Evolutionary conservation across 2,888 invertebrate species (phyloP).

Genomic region (Megaustenia siamemsis): DNA sequence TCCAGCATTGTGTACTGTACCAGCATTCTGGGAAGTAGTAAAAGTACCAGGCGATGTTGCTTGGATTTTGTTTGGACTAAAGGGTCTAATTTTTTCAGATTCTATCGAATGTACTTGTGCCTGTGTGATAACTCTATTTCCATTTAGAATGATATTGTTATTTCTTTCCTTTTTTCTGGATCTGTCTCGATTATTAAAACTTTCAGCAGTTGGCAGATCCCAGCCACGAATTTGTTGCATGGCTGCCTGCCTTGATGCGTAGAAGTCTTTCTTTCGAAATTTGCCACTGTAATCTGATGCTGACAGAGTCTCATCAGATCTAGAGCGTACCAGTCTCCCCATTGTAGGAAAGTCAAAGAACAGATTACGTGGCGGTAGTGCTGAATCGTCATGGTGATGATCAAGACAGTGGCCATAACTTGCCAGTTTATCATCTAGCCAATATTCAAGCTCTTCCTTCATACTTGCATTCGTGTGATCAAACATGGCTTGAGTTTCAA

Average conservation of each 20-base stretch:
- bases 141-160: conserved; percentile 28
- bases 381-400: conserved; percentile 75
- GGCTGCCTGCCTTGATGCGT: conserved; percentile 72
- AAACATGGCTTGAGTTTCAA: conserved; percentile 81
- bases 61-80: conserved; percentile 40
- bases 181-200: conserved; percentile 20
- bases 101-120: conserved; percentile 44
- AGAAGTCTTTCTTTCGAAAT: conserved; percentile 71
- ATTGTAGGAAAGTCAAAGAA: conserved; percentile 70
- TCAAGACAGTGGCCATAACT: conserved; percentile 73
- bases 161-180: conserved; percentile 25
- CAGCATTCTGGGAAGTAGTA: background rate
- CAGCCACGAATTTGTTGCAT: conserved; percentile 75
- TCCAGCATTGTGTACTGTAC: background rate
- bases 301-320: conserved; percentile 79
- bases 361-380: conserved; percentile 69
- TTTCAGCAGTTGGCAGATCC: conserved; percentile 66
- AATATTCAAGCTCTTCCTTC: conserved; percentile 70
- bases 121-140: conserved; percentile 38
- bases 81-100: background rate
- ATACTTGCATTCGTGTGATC: conserved; percentile 56
- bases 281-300: conserved; percentile 87
- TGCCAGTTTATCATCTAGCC: conserved; percentile 72
- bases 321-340: conserved; percentile 74
- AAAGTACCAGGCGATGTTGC: conserved; percentile 38